A percentile compares a stretch with the other conserved stretches of the same genome.
These are phyloP conservation scores for Synergus umbraculus DNA, from an alignment of 2,888 invertebrate species.

Conservation along the genomic window DNA sequence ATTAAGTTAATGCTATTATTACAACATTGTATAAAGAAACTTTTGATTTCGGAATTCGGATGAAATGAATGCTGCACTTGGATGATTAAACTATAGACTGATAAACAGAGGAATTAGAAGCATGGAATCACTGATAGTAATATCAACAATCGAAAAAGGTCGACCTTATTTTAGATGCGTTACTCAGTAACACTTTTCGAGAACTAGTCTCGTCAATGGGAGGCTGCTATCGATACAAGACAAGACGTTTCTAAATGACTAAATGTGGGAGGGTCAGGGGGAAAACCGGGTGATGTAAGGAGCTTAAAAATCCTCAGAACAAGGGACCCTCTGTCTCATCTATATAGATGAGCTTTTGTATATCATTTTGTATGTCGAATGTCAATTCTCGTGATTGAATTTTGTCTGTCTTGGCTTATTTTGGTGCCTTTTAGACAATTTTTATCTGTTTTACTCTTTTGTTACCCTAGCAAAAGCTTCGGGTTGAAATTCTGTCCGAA, in stretches of 20 bases:
- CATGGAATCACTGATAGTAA: slow-evolving; percentile 1
- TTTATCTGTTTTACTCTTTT: too few species aligned
- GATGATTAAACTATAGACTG: neutral
- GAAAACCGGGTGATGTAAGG: slow-evolving; percentile 26
- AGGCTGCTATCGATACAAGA: slow-evolving; percentile 20
- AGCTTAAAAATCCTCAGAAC: slow-evolving; percentile 59
- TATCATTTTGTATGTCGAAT: neutral
- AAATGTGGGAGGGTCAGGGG: neutral
- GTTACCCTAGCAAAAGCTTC: too few species aligned
- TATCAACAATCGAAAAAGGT: slow-evolving; percentile 2
- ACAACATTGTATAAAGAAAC: too few species aligned
- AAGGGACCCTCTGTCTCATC: slow-evolving; percentile 68
- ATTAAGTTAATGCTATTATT: too few species aligned
- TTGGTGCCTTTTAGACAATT: too few species aligned
- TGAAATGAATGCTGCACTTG: neutral
- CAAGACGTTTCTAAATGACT: slow-evolving; percentile 16
- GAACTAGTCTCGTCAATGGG: slow-evolving; percentile 35
- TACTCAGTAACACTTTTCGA: slow-evolving; percentile 35
- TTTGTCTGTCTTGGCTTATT: too few species aligned
- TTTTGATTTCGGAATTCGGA: neutral
- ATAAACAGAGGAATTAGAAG: neutral
- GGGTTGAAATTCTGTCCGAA: too few species aligned
- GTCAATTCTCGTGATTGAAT: neutral
- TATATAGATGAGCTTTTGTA: slow-evolving; percentile 51
- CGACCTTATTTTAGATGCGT: slow-evolving; percentile 33